These are phyloP conservation scores for Pardalotus punctatus DNA, from an alignment of 2,113 vertebrate genomes.

Conservation along the genomic window DNA sequence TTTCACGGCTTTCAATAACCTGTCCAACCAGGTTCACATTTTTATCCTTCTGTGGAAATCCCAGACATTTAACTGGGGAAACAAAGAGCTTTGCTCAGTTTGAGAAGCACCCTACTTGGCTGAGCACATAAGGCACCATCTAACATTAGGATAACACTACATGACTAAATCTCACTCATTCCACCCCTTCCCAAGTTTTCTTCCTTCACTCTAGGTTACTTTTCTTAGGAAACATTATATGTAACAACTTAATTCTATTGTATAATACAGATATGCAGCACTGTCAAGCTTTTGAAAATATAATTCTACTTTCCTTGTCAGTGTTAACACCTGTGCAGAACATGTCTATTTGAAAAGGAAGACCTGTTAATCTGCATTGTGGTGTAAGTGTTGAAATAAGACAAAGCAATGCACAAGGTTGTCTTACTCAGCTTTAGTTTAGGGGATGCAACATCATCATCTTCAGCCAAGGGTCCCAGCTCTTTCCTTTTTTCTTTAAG, in stretches of 20 bases:
- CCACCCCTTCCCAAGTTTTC: background rate
- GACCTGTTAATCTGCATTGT: background rate
- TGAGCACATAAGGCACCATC: background rate
- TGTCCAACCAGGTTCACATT: background rate
- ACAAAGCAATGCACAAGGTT: background rate
- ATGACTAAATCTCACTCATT: background rate
- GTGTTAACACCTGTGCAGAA: background rate
- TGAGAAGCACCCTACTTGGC: background rate
- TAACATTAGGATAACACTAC: background rate
- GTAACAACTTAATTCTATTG: background rate
- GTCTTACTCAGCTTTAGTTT: constrained; percentile 95
- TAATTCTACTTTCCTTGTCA: background rate
- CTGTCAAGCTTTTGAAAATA: background rate
- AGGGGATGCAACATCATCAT: constrained; percentile 93
- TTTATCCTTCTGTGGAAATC: background rate
- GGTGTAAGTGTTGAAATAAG: background rate
- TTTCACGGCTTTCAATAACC: background rate
- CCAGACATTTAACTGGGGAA: background rate
- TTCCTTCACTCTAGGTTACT: background rate
- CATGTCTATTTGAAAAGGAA: background rate
- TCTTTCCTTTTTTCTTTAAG: constrained; percentile 93
- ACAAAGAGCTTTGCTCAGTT: background rate
- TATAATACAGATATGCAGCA: background rate
- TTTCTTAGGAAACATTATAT: background rate
- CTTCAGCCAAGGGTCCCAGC: constrained; percentile 88